A percentile compares a stretch with the other conserved stretches of the same genome.
phyloP scores from a whole-genome alignment of 1,140 invertebrate genomes.

The Grapholita molesta region DNA sequence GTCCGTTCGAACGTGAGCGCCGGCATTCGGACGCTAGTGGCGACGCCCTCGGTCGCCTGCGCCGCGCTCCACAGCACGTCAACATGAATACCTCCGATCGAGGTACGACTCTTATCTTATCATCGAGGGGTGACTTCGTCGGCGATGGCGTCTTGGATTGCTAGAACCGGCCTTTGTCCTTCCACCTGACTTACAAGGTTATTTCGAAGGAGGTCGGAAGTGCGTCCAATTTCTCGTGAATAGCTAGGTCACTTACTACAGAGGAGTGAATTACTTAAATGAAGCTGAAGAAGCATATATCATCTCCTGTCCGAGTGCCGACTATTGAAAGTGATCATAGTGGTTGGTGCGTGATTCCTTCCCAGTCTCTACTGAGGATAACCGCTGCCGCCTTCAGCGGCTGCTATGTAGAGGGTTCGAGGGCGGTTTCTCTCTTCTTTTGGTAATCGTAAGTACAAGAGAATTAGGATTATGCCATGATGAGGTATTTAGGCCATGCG shows the following conservation, averaged over 20 bases:
- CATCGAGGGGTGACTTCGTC: conserved; percentile 14
- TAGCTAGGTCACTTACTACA: conserved; percentile 46
- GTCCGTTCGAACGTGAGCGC: conserved; percentile 59
- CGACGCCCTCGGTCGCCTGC: conserved; percentile 62
- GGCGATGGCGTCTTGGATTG: conserved; percentile 21
- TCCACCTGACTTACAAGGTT: conserved; percentile 42
- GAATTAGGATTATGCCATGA: neutral
- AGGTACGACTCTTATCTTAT: conserved; percentile 57
- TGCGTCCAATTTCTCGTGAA: conserved; percentile 52
- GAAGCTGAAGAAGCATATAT: conserved; percentile 36
- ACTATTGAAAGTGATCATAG: conserved; percentile 44
- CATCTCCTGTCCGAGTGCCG: conserved; percentile 36
- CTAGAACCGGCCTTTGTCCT: conserved; percentile 31
- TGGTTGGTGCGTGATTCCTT: conserved; percentile 28
- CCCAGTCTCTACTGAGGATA: neutral
- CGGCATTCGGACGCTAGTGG: conserved; percentile 71
- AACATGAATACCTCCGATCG: conserved; percentile 67
- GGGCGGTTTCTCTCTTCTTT: neutral
- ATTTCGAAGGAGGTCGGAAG: conserved; percentile 53
- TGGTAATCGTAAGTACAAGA: neutral
- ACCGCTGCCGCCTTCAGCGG: neutral
- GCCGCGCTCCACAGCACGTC: conserved; percentile 42
- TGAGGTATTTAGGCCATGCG: neutral
- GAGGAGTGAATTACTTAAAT: conserved; percentile 33
- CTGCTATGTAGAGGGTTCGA: neutral